Conservation (phyloP, 2,888 invertebrate species). For the Monopis laevigella region DNA sequence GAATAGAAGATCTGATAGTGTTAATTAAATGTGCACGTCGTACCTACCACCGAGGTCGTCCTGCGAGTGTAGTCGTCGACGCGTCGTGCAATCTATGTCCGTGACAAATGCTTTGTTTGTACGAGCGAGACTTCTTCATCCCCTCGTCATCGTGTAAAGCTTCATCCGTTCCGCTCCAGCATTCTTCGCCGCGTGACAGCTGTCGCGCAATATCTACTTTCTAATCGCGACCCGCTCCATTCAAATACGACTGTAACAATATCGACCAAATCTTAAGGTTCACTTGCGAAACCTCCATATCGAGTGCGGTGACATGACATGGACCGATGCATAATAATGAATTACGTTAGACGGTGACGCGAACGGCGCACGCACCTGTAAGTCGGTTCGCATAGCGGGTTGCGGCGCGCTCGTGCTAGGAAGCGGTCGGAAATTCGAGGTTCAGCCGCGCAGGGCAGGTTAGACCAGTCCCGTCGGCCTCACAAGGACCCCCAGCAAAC, state of each 20-base stretch:
- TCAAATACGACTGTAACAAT: slow-evolving; percentile 36
- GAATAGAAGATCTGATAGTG: too few species aligned
- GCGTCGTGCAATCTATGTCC: slow-evolving; percentile 35
- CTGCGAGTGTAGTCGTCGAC: neutral
- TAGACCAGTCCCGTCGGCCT: slow-evolving; percentile 67
- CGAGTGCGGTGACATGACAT: slow-evolving; percentile 1
- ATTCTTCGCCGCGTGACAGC: slow-evolving; percentile 61
- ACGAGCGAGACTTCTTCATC: slow-evolving; percentile 43
- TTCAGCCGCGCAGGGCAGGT: slow-evolving; percentile 62
- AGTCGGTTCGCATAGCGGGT: slow-evolving; percentile 5
- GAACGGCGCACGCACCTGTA: slow-evolving; percentile 29
- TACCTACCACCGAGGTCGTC: slow-evolving; percentile 13
- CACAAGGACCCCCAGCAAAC: slow-evolving; percentile 65
- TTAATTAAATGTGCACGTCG: neutral
- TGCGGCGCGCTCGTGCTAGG: slow-evolving; percentile 35
- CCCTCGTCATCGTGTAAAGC: slow-evolving; percentile 21
- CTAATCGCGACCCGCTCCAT: slow-evolving; percentile 39
- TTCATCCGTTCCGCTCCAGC: slow-evolving; percentile 57
- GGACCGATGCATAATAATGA: slow-evolving; percentile 16
- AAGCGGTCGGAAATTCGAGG: slow-evolving; percentile 60
- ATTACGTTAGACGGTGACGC: slow-evolving; percentile 24
- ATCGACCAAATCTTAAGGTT: slow-evolving; percentile 47
- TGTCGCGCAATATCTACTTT: slow-evolving; percentile 47
- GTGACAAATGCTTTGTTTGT: slow-evolving; percentile 56
- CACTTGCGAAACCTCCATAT: slow-evolving; percentile 44